These are phyloP conservation scores for Diachasma alloeum DNA, from an alignment of 1,140 invertebrate genomes.

Conservation along the genomic window DNA sequence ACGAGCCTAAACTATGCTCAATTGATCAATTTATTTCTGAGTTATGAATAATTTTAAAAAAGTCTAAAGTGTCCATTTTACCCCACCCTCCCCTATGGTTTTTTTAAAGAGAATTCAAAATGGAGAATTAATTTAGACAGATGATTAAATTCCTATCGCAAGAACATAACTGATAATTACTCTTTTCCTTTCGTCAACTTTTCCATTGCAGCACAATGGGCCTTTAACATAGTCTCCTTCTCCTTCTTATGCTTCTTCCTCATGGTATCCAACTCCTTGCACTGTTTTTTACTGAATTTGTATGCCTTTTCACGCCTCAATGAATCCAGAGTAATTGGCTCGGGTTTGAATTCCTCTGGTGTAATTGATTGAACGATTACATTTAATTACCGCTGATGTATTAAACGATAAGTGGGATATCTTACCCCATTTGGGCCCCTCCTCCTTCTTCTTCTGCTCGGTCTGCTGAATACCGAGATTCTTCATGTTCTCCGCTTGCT, in stretches of 20 bases:
- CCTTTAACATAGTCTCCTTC: conserved; percentile 88
- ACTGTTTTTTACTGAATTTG: conserved; percentile 92
- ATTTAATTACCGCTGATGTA: background rate
- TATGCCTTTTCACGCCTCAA: conserved; percentile 92
- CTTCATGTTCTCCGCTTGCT: conserved; percentile 79
- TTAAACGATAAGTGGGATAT: background rate
- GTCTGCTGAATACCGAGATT: conserved; percentile 61
- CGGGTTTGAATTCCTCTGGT: conserved; percentile 73
- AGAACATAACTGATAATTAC: conserved; percentile 61
- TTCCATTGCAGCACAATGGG: conserved; percentile 91
- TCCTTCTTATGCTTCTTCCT: conserved; percentile 95
- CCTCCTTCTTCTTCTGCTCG: conserved; percentile 59
- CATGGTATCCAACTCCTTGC: conserved; percentile 92
- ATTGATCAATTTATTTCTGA: no score
- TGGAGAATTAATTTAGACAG: background rate
- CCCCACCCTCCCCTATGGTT: no score
- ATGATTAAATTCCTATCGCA: no score
- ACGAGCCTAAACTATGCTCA: no score
- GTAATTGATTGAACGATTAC: background rate
- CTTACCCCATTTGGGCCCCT: conserved; percentile 46
- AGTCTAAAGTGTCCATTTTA: no score
- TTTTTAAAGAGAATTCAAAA: no score
- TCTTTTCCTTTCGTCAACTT: conserved; percentile 92
- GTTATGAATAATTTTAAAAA: no score
- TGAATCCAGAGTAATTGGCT: conserved; percentile 89